These are phyloP conservation scores for Troides aeacus DNA, from an alignment of 2,888 invertebrate species.

Conservation along the genomic window DNA sequence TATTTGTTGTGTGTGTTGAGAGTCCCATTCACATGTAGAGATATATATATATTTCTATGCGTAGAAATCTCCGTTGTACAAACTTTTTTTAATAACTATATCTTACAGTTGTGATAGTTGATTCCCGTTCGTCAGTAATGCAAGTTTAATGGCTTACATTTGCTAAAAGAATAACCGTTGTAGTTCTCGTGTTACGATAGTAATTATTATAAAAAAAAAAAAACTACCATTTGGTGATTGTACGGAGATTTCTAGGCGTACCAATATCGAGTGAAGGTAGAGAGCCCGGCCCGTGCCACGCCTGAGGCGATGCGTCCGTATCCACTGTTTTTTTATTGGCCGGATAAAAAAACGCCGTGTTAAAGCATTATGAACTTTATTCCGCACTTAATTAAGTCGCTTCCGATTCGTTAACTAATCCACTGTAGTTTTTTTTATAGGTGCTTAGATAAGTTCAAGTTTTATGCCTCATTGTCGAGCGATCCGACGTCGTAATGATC, in stretches of 20 bases:
- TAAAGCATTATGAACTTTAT: conserved; percentile 38
- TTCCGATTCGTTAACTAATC: conserved; percentile 33
- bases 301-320: conserved; percentile 49
- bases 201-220: not conserved
- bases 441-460: conserved; percentile 44
- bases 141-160: not conserved
- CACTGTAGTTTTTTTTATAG: conserved; percentile 34
- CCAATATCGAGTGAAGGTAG: conserved; percentile 31
- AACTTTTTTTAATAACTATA: no score
- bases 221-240: conserved; percentile 42
- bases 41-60: no score
- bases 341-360: conserved; percentile 31
- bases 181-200: conserved; percentile 6
- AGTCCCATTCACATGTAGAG: no score
- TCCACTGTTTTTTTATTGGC: conserved; percentile 35
- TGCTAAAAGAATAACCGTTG: not conserved
- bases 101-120: no score
- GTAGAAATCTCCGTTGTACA: no score
- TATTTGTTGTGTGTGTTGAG: no score
- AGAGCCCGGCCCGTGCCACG: conserved; percentile 60
- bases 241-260: conserved; percentile 55
- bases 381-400: conserved; percentile 30
- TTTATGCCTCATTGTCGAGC: conserved; percentile 55
- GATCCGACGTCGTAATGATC: conserved; percentile 27
- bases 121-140: no score